Percentiles rank a stretch among this genome's conserved stretches.
These are phyloP conservation scores for Brenthis ino DNA, from an alignment of 2,888 invertebrate species.

Conservation along the genomic window DNA sequence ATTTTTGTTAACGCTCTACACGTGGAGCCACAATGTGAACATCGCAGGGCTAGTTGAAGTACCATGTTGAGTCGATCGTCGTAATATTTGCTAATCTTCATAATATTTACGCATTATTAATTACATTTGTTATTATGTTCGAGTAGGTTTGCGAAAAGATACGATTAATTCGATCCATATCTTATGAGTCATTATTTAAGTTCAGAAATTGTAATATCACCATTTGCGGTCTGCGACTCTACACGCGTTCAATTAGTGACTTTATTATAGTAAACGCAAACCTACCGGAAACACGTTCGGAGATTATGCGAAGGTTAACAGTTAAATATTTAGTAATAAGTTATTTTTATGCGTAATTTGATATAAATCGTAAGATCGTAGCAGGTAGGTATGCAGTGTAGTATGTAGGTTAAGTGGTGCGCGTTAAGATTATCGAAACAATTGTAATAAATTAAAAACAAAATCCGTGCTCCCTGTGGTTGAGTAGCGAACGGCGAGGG, in stretches of 20 bases:
- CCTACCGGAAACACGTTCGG: slow-evolving; percentile 40
- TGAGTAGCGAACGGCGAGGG: slow-evolving; percentile 42
- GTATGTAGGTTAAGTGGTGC: slow-evolving; percentile 30
- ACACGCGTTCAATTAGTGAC: slow-evolving; percentile 47
- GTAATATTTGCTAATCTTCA: background rate
- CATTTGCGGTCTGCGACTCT: slow-evolving; percentile 44
- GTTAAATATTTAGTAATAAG: slow-evolving; percentile 23
- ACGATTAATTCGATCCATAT: background rate
- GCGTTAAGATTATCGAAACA: slow-evolving; percentile 55
- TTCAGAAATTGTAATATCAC: slow-evolving; percentile 40
- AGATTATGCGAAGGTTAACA: slow-evolving; percentile 40
- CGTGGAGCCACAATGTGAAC: slow-evolving; percentile 5
- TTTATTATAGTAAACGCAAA: slow-evolving; percentile 40
- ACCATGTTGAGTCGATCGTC: background rate
- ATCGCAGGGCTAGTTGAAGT: background rate
- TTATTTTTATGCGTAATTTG: slow-evolving; percentile 13
- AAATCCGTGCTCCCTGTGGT: slow-evolving; percentile 59
- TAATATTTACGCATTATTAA: background rate
- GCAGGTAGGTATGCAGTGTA: slow-evolving; percentile 11
- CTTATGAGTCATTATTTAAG: slow-evolving; percentile 40
- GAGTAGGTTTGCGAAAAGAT: background rate
- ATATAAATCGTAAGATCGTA: slow-evolving; percentile 26
- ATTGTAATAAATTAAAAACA: slow-evolving; percentile 70
- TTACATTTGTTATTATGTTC: background rate
- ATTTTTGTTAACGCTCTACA: slow-evolving; percentile 25